These are phyloP conservation scores for Hypomecis punctinalis DNA, from an alignment of 2,888 invertebrate species.

Conservation along the genomic window DNA sequence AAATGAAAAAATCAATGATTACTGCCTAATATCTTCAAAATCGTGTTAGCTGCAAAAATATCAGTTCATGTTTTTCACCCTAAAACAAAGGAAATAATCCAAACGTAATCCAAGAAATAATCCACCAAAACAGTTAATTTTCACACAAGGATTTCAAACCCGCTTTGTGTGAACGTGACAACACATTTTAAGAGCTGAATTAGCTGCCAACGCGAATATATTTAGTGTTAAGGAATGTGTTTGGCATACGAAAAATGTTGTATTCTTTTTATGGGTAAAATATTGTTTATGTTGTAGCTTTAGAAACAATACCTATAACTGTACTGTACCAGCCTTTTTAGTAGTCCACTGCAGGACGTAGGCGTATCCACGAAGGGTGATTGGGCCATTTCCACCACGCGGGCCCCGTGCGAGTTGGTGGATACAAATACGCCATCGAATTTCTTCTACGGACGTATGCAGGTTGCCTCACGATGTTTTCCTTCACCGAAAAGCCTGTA, in stretches of 20 bases:
- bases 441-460: too few relatives aligned
- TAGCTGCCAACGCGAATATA: slow-evolving; percentile 62
- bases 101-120: slow-evolving; percentile 32
- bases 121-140: slow-evolving; percentile 44
- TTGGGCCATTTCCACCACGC: too few relatives aligned
- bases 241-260: slow-evolving; percentile 49
- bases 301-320: too few relatives aligned
- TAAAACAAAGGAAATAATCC: slow-evolving; percentile 22
- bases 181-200: slow-evolving; percentile 71
- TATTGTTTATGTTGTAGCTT: background rate
- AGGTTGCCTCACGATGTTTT: too few relatives aligned
- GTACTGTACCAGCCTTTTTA: too few relatives aligned
- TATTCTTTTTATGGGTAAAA: background rate
- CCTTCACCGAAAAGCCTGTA: too few relatives aligned
- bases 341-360: too few relatives aligned
- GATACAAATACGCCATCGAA: too few relatives aligned
- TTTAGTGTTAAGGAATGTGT: slow-evolving; percentile 46
- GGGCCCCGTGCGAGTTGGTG: too few relatives aligned
- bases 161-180: slow-evolving; percentile 66
- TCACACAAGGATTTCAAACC: slow-evolving; percentile 52
- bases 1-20: too few relatives aligned
- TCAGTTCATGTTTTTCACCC: background rate
- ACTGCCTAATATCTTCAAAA: too few relatives aligned
- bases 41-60: background rate
- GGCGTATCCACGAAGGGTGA: too few relatives aligned